A percentile compares a stretch with the other conserved stretches of the same genome.
These are phyloP conservation scores for Marisa cornuarietis DNA, from an alignment of 1,140 invertebrate genomes.

Conservation along the genomic window DNA sequence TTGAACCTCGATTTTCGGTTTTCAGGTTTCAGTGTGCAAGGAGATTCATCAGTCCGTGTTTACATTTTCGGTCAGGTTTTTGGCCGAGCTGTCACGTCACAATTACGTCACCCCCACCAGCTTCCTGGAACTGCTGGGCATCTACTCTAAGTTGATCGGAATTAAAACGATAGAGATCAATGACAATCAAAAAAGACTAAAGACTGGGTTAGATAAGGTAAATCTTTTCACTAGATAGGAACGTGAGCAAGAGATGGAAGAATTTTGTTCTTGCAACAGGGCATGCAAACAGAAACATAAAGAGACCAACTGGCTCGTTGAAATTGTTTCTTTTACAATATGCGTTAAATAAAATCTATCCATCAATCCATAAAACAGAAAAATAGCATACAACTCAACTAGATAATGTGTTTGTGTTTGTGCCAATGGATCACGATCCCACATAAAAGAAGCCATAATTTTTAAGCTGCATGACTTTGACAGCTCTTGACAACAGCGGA, in stretches of 20 bases:
- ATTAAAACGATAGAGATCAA: conserved; percentile 75
- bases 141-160: conserved; percentile 71
- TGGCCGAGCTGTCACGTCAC: conserved; percentile 71
- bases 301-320: background rate
- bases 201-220: conserved; percentile 80
- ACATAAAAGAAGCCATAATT: too few species aligned
- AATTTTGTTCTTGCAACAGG: too few species aligned
- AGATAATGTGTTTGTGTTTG: too few species aligned
- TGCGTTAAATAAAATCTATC: too few species aligned
- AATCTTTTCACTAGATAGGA: background rate
- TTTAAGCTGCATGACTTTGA: too few species aligned
- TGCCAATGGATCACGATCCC: too few species aligned
- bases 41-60: conserved; percentile 61
- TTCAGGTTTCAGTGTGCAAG: conserved; percentile 63
- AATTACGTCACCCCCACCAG: conserved; percentile 68
- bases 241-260: too few species aligned
- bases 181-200: conserved; percentile 76
- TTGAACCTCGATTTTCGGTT: background rate
- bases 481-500: conserved; percentile 83
- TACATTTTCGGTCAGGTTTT: conserved; percentile 70
- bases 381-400: too few species aligned
- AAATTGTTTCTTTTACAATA: too few species aligned
- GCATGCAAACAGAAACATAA: background rate
- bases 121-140: conserved; percentile 65
- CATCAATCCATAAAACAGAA: too few species aligned